A percentile compares a stretch with the other conserved stretches of the same genome.
Evolutionary conservation across 2,888 invertebrate species (phyloP).

Genomic region (Agrochola litura): DNA sequence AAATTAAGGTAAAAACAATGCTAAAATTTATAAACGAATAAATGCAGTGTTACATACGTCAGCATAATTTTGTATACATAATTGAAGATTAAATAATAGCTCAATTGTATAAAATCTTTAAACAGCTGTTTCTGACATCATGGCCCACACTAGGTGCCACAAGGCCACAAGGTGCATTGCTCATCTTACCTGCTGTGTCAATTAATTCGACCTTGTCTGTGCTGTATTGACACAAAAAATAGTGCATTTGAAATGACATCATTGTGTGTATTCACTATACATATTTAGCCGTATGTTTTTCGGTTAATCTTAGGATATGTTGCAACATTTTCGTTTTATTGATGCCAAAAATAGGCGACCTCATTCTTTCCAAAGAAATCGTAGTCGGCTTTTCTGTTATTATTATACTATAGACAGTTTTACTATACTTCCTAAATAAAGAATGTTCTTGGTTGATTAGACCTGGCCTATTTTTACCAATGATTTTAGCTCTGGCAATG

Average conservation of each 20-base stretch:
- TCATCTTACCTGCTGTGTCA: constrained; percentile 58
- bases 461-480: constrained; percentile 3
- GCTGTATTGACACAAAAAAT: constrained; percentile 51
- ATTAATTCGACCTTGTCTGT: constrained; percentile 57
- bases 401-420: not conserved
- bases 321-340: not conserved
- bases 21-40: not conserved
- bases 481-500: not conserved
- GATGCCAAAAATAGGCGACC: constrained; percentile 36
- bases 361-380: not conserved
- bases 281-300: constrained; percentile 4
- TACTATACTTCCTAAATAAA: too few relatives aligned
- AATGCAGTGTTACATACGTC: not conserved
- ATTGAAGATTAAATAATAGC: constrained; percentile 1
- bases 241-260: constrained; percentile 51
- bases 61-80: constrained; percentile 1
- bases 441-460: not conserved
- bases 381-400: not conserved
- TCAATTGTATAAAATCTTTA: constrained; percentile 40
- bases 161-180: constrained; percentile 40
- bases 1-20: not conserved
- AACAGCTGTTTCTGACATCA: constrained; percentile 40
- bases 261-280: not conserved
- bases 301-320: not conserved
- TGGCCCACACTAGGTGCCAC: not conserved